Base-by-base conservation (phyloP, 2,888 invertebrate genomes). In the Mesorhabditis spiculigera region DNA sequence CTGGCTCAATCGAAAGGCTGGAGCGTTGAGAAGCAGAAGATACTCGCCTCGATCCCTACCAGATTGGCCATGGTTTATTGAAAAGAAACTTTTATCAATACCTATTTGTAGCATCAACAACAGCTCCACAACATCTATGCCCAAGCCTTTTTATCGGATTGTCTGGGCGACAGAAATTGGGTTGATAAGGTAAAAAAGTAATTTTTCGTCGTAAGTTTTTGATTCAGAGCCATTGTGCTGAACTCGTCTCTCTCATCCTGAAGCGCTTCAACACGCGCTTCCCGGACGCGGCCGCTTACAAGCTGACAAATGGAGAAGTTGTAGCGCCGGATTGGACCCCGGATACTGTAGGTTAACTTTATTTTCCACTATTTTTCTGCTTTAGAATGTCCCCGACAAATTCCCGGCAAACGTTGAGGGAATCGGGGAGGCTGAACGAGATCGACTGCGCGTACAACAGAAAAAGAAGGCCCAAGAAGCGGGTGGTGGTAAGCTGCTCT, bases 331-430 rank as follows among this genome's bases (percentile, higher is more conserved):
- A 10, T 13, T 50, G 58, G 58, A 50, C n/a, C n/a, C 58, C 58
- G 8, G n/a, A 50, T 50, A 13, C 58, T 13, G 58, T 50, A 50
- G n/a, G 58, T 3, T 10, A 10, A 50, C 58, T 13, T 13, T 13
- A 50, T 50, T 50, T 50, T 10, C 58, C n/a, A 13, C n/a, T 50
- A 50, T n/a, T 13, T 10, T 50, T 1, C 8, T 13, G 58, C n/a
- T 50, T 50, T 50, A 50, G 58, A n/a, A 50, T 50, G 58, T n/a
- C 58, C 10, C n/a, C n/a, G 58, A 50, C 58, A 50, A 50, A 50
- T 50, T 50, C n/a, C 58, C 58, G 58, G 10, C 58, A 50, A 50
- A 50, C n/a, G n/a, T n/a, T 2, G 58, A 50, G n/a, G 58, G 58
- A n/a, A 50, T 50, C 10, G n/a, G 10, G 58, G 58, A 50, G n/a